Percentiles rank a stretch among this genome's conserved stretches.
phyloP scores from a whole-genome alignment of 2,113 vertebrate genomes.

The Strigops habroptila region DNA sequence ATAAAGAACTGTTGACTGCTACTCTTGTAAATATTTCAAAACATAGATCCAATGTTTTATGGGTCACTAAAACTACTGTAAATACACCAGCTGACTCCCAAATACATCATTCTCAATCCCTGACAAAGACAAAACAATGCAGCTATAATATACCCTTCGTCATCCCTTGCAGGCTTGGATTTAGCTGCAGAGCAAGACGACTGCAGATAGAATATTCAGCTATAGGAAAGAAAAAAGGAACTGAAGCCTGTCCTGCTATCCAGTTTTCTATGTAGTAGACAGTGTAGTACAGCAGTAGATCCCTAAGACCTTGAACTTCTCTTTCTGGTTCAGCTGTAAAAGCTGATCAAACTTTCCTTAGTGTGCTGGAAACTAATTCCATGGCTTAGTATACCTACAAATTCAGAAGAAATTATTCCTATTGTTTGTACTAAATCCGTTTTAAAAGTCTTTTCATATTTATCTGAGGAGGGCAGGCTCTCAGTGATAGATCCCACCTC shows the following conservation, averaged over 20 bases:
- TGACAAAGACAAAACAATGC: conserved; percentile 31
- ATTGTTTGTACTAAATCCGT: not conserved
- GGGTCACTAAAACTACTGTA: conserved; percentile 64
- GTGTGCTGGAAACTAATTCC: not conserved
- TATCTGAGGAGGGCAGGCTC: not conserved
- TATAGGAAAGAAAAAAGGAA: not conserved
- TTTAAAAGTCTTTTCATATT: not conserved
- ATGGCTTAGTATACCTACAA: not conserved
- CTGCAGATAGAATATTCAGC: not conserved
- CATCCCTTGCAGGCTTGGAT: not conserved
- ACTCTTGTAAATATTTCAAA: conserved; percentile 34
- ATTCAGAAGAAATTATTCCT: not conserved
- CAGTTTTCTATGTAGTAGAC: not conserved
- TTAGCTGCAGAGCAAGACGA: not conserved
- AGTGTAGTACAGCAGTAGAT: not conserved
- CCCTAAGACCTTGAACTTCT: not conserved
- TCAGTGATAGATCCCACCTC: not conserved
- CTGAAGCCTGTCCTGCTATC: not conserved
- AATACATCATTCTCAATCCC: conserved; percentile 61
- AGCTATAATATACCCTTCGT: not conserved
- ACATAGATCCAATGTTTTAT: conserved; percentile 10
- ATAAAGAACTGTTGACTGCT: conserved; percentile 42
- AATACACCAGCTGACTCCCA: conserved; percentile 61
- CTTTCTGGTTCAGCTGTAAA: not conserved
- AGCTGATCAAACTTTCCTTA: not conserved